These are phyloP conservation scores for Amazona ochrocephala DNA, from an alignment of 2,797 vertebrate species.

Conservation along the genomic window DNA sequence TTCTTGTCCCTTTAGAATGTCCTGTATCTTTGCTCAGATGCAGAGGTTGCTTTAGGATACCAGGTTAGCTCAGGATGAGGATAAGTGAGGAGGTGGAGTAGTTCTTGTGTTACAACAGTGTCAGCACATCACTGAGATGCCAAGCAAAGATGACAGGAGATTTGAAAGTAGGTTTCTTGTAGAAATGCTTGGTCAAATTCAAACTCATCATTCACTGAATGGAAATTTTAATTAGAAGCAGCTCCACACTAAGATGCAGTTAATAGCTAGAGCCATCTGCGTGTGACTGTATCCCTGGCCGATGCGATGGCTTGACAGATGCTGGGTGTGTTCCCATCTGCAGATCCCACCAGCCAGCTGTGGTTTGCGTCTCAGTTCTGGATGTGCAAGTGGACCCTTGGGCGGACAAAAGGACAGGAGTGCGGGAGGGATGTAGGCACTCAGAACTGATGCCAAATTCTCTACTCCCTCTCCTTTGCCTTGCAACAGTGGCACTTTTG, in stretches of 20 bases:
- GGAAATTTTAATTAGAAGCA: neutral
- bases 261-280: neutral
- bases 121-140: neutral
- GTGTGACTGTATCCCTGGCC: rapidly evolving
- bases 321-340: neutral
- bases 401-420: neutral
- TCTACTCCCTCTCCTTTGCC: neutral
- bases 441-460: neutral
- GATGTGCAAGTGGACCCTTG: rapidly evolving
- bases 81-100: neutral
- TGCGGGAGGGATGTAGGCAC: neutral
- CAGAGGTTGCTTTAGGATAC: slow-evolving; percentile 27
- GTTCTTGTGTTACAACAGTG: slow-evolving; percentile 11
- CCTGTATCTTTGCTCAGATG: neutral
- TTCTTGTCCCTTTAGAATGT: neutral
- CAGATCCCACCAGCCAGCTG: neutral
- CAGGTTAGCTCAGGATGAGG: slow-evolving; percentile 22
- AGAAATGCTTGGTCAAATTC: slow-evolving; percentile 41
- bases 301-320: neutral
- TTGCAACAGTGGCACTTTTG: neutral
- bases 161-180: slow-evolving; percentile 38
- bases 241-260: neutral
- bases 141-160: slow-evolving; percentile 18
- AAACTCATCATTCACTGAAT: neutral
- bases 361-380: neutral